Percentiles rank a stretch among this genome's conserved stretches.
These are phyloP conservation scores for Xylocampa areola DNA, from an alignment of 2,888 invertebrate genomes.

Conservation along the genomic window DNA sequence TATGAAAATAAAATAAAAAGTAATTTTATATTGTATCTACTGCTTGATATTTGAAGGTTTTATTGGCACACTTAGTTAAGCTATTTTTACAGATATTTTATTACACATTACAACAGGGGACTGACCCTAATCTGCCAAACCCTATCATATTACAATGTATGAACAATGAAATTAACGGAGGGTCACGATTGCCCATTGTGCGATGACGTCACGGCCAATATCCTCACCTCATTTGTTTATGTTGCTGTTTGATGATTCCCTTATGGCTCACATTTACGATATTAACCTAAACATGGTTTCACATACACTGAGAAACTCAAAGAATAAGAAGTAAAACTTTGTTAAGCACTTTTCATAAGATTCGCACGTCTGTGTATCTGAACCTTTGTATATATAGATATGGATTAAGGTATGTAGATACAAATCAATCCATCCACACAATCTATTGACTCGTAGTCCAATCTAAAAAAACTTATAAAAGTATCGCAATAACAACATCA, in stretches of 20 bases:
- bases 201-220: conserved; percentile 44
- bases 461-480: conserved; percentile 37
- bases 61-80: no score
- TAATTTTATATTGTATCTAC: no score
- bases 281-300: conserved; percentile 38
- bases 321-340: conserved; percentile 1
- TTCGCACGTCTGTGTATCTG: conserved; percentile 24
- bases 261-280: conserved; percentile 39
- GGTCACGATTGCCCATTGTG: conserved; percentile 32
- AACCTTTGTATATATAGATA: conserved; percentile 44
- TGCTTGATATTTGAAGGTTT: no score
- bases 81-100: neutral
- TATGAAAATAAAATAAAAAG: no score
- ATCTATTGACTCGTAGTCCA: conserved; percentile 38
- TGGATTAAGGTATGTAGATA: no score
- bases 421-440: conserved; percentile 33
- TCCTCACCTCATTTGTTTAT: conserved; percentile 40
- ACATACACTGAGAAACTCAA: conserved; percentile 14
- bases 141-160: conserved; percentile 45
- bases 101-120: conserved; percentile 21
- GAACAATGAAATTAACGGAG: conserved; percentile 39
- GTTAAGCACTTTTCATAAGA: conserved; percentile 29
- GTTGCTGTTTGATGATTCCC: conserved; percentile 37
- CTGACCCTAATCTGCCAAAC: conserved; percentile 21
- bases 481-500: conserved; percentile 24